Percentiles rank a stretch among this genome's conserved stretches.
Conservation (phyloP, 2,797 vertebrate species). For the Ceryle rudis region DNA sequence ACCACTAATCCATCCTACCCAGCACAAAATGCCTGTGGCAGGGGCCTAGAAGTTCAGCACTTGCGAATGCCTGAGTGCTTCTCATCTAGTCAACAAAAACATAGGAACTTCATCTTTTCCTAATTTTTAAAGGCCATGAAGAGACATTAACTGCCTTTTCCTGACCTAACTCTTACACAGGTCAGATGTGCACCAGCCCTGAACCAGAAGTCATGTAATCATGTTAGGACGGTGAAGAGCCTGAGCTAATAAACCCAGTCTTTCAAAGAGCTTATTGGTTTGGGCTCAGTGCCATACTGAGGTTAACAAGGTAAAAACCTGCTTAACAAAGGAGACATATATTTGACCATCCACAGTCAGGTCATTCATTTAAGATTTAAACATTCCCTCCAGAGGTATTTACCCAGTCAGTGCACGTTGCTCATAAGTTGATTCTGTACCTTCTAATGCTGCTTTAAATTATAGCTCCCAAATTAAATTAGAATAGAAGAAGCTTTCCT, state of each 20-base stretch:
- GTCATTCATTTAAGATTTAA: slow-evolving; percentile 60
- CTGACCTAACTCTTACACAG: neutral
- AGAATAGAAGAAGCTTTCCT: neutral
- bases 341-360: slow-evolving; percentile 42
- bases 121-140: neutral
- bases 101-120: neutral
- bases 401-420: neutral
- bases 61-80: neutral
- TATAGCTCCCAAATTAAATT: slow-evolving; percentile 39
- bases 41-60: neutral
- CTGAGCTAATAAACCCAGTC: slow-evolving; percentile 49
- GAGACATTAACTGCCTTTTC: neutral
- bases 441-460: slow-evolving; percentile 44
- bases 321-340: slow-evolving; percentile 32
- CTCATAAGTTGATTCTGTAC: neutral
- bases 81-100: neutral
- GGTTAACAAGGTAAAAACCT: slow-evolving; percentile 67
- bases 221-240: neutral
- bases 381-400: slow-evolving; percentile 62
- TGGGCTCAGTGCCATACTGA: slow-evolving; percentile 54
- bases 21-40: neutral
- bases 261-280: slow-evolving; percentile 64
- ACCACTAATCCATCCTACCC: neutral
- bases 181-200: slow-evolving; percentile 39
- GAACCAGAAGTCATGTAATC: slow-evolving; percentile 51